Conservation (phyloP, 2,888 invertebrate species). For the Drosophila histrio region DNA sequence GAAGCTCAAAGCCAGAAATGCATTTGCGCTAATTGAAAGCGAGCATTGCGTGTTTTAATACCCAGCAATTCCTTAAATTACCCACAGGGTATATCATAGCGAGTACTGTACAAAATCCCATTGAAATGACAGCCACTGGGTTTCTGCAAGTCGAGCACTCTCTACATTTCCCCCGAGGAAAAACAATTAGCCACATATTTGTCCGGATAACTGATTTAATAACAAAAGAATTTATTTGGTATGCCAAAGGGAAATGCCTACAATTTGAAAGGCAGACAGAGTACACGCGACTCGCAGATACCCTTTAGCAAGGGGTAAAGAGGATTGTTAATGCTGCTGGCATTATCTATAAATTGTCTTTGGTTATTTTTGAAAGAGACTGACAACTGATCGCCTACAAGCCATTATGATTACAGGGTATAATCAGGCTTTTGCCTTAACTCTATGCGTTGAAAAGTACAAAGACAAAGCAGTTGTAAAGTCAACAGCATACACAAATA, state of each 20-base stretch:
- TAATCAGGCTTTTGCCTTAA: background rate
- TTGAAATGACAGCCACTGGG: background rate
- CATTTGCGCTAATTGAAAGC: constrained; percentile 41
- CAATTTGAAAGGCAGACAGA: background rate
- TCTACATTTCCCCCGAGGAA: background rate
- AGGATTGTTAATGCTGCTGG: background rate
- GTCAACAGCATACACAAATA: constrained; percentile 17
- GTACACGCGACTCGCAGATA: background rate
- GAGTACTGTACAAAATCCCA: background rate
- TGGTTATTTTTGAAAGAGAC: too few relatives aligned
- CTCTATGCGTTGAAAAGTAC: background rate
- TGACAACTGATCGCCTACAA: background rate
- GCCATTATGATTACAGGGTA: background rate
- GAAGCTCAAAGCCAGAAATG: constrained; percentile 4
- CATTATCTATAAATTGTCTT: too few relatives aligned
- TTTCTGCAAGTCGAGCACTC: background rate
- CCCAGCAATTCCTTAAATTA: background rate
- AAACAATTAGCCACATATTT: background rate
- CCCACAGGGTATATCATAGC: background rate
- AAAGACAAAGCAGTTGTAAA: constrained; percentile 8
- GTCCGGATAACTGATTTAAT: background rate
- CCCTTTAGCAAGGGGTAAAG: background rate
- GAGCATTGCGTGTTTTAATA: background rate
- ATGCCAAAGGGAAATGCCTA: background rate
- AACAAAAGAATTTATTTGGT: constrained; percentile 3